Percentiles rank a stretch among this genome's conserved stretches.
These are phyloP conservation scores for Dicyrtoma fusca DNA, from an alignment of 2,888 invertebrate genomes.

Conservation along the genomic window DNA sequence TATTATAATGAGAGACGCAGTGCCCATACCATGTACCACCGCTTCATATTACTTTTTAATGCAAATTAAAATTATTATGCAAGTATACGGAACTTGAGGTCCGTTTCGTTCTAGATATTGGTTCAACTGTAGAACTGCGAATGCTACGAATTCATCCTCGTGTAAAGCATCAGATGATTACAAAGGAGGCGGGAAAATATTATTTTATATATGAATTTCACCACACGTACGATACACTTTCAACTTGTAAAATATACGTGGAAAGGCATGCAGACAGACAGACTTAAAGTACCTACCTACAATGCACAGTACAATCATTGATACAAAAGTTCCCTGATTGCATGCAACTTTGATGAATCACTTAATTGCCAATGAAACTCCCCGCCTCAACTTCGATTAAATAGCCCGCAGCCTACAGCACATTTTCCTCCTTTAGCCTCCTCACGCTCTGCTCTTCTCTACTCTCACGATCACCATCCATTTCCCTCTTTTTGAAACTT, in stretches of 20 bases:
- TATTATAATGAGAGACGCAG: too few relatives aligned
- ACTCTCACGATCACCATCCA: not conserved
- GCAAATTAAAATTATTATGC: too few relatives aligned
- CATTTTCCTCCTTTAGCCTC: slow-evolving; percentile 12
- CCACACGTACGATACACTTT: not conserved
- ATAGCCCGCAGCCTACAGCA: slow-evolving; percentile 25
- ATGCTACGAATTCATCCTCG: too few relatives aligned
- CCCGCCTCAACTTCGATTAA: slow-evolving; percentile 32
- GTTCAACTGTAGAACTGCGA: too few relatives aligned
- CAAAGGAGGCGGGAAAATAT: too few relatives aligned
- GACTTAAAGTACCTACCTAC: not conserved
- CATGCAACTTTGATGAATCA: slow-evolving; percentile 36
- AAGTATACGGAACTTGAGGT: too few relatives aligned
- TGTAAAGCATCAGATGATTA: too few relatives aligned
- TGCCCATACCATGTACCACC: too few relatives aligned
- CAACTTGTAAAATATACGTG: not conserved
- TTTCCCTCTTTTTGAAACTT: not conserved
- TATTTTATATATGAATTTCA: too few relatives aligned
- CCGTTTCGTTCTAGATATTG: too few relatives aligned
- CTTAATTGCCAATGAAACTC: slow-evolving; percentile 35
- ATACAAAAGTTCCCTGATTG: slow-evolving; percentile 35
- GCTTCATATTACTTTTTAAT: too few relatives aligned
- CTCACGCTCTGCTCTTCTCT: not conserved
- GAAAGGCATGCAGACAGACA: not conserved
- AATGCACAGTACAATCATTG: slow-evolving; percentile 11